Evolutionary conservation across 2,888 invertebrate genomes (phyloP).

Genomic region (Copidosoma aretas): DNA sequence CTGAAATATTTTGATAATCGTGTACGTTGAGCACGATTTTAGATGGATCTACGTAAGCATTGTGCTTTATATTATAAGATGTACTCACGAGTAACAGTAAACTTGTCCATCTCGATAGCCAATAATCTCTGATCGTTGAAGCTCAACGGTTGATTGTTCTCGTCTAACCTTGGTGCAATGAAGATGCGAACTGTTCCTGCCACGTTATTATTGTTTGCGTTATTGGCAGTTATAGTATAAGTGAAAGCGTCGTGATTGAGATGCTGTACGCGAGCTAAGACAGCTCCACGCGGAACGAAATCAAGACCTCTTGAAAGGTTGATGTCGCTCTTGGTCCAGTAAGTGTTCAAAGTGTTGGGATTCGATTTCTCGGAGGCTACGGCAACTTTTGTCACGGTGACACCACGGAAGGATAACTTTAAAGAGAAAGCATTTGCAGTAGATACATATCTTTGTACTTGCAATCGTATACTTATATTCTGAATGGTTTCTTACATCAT

Average conservation of each 20-base stretch:
- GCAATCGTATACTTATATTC: neutral
- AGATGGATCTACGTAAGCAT: too few relatives aligned
- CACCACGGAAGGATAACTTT: slow-evolving; percentile 71
- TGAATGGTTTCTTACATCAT: neutral
- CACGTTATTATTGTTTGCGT: slow-evolving; percentile 53
- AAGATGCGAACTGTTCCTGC: slow-evolving; percentile 74
- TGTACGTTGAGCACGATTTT: neutral
- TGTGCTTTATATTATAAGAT: neutral
- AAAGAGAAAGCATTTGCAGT: neutral
- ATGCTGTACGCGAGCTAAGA: slow-evolving; percentile 78
- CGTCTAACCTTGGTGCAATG: slow-evolving; percentile 71
- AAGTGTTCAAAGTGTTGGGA: slow-evolving; percentile 66
- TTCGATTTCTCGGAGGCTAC: slow-evolving; percentile 3
- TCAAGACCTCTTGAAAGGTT: slow-evolving; percentile 82
- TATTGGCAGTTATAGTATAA: slow-evolving; percentile 71
- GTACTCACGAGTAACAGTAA: slow-evolving; percentile 69
- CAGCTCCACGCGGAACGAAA: slow-evolving; percentile 77
- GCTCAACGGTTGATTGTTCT: slow-evolving; percentile 70
- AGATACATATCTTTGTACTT: too few relatives aligned
- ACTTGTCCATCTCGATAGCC: slow-evolving; percentile 78
- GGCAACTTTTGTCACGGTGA: slow-evolving; percentile 67
- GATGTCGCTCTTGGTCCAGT: slow-evolving; percentile 81
- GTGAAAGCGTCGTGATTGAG: slow-evolving; percentile 76
- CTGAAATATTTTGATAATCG: slow-evolving; percentile 59
- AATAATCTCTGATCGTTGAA: slow-evolving; percentile 70